Evolutionary conservation across 2,797 vertebrate genomes (phyloP).

Genomic region (Dendrocincla fuliginosa): DNA sequence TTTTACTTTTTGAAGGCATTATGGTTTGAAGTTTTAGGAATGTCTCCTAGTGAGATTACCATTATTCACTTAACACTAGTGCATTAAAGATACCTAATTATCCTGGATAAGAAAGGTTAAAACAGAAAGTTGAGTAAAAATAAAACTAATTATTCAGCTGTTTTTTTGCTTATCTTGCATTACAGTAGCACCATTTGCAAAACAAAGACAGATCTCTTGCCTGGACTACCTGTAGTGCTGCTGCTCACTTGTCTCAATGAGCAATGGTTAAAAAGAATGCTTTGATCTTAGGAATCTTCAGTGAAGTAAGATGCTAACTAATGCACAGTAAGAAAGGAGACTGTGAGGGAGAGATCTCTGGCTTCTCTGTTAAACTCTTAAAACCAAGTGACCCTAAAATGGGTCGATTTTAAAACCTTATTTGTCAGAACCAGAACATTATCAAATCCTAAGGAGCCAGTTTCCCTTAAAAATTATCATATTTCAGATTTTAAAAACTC

Average conservation of each 20-base stretch:
- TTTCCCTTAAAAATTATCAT: background rate
- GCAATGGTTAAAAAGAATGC: background rate
- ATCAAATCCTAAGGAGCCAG: background rate
- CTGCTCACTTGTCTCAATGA: background rate
- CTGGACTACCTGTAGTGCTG: background rate
- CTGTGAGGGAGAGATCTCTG: background rate
- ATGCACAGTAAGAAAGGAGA: background rate
- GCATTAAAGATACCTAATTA: background rate
- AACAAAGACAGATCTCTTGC: background rate
- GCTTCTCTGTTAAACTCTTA: background rate
- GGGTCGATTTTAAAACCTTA: background rate
- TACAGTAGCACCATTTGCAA: background rate
- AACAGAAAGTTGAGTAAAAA: background rate
- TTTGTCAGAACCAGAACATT: background rate
- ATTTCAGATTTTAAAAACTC: background rate
- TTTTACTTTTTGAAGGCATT: background rate
- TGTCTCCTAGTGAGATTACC: background rate
- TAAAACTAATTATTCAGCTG: background rate
- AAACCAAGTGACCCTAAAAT: background rate
- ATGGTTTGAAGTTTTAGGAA: background rate
- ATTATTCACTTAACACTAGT: background rate
- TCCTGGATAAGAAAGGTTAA: background rate
- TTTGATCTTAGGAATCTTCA: background rate
- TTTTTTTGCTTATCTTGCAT: background rate
- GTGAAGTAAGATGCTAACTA: background rate